A percentile compares a stretch with the other conserved stretches of the same genome.
phyloP scores from a whole-genome alignment of 2,797 vertebrate genomes.

The Emys orbicularis region DNA sequence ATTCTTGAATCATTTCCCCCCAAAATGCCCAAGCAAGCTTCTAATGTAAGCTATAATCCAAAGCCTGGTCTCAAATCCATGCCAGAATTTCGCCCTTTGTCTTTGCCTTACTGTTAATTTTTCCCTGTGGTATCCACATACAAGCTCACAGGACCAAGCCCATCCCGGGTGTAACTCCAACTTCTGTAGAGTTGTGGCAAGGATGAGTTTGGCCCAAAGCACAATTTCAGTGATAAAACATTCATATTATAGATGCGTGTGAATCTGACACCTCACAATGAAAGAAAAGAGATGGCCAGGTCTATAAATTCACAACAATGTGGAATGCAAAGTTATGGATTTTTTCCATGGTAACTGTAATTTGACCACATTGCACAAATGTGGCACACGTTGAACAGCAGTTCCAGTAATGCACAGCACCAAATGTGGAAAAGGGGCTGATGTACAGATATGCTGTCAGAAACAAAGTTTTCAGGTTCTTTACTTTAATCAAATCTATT shows the following conservation, averaged over 20 bases:
- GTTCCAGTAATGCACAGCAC: background rate
- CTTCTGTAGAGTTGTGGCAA: background rate
- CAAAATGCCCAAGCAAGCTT: background rate
- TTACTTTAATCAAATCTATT: background rate
- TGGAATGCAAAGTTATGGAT: background rate
- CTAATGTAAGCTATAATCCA: background rate
- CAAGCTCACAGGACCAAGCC: too few species aligned
- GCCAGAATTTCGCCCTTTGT: background rate
- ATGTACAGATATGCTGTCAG: background rate
- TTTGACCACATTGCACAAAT: background rate
- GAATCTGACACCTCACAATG: background rate
- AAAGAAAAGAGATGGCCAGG: too few species aligned
- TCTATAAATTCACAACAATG: background rate
- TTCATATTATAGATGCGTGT: background rate
- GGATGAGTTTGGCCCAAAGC: background rate
- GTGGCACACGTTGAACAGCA: background rate
- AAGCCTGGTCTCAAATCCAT: background rate
- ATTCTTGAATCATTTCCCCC: background rate
- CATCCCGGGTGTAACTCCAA: background rate
- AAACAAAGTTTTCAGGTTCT: background rate
- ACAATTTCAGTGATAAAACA: background rate
- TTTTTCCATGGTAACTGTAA: background rate
- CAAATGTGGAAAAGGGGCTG: background rate
- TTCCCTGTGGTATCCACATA: background rate
- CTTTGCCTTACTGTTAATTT: background rate